Conservation (phyloP, 2,797 vertebrate species). For the Diceros bicornis region DNA sequence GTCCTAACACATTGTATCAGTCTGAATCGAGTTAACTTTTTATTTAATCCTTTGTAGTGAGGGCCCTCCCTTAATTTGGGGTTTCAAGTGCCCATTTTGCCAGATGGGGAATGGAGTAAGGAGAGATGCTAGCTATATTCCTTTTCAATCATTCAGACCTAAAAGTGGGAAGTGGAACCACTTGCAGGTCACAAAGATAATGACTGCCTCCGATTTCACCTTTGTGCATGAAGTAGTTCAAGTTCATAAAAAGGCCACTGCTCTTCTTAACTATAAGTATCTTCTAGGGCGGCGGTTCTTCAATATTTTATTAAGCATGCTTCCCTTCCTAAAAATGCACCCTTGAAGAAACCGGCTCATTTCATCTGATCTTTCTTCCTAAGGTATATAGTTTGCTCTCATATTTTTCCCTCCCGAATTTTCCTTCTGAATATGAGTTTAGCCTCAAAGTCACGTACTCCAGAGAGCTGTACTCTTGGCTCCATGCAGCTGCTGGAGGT, state of each 20-base stretch:
- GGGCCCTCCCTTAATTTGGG: not conserved
- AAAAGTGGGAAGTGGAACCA: not conserved
- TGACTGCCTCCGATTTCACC: not conserved
- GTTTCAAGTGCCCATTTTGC: not conserved
- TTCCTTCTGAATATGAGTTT: conserved; percentile 27
- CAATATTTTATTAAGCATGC: conserved; percentile 48
- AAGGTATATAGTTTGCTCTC: not conserved
- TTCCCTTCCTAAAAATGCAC: conserved; percentile 17
- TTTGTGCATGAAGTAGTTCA: conserved; percentile 15
- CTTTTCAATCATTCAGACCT: not conserved
- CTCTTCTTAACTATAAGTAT: not conserved
- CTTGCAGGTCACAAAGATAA: not conserved
- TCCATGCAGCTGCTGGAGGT: not conserved
- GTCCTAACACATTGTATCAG: too few relatives aligned
- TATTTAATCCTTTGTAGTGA: not conserved
- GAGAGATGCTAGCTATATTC: not conserved
- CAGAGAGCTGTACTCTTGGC: not conserved
- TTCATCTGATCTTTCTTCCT: conserved; percentile 7
- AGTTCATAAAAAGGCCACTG: conserved; percentile 33
- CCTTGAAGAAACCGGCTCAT: conserved; percentile 46
- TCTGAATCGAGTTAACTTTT: not conserved
- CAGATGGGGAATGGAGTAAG: not conserved
- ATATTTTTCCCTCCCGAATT: not conserved
- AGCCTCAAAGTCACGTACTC: not conserved
- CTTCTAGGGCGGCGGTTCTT: not conserved